A percentile compares a stretch with the other conserved stretches of the same genome.
Evolutionary conservation across 1,140 invertebrate genomes (phyloP).

Genomic region (Ceratosolen solmsi): DNA sequence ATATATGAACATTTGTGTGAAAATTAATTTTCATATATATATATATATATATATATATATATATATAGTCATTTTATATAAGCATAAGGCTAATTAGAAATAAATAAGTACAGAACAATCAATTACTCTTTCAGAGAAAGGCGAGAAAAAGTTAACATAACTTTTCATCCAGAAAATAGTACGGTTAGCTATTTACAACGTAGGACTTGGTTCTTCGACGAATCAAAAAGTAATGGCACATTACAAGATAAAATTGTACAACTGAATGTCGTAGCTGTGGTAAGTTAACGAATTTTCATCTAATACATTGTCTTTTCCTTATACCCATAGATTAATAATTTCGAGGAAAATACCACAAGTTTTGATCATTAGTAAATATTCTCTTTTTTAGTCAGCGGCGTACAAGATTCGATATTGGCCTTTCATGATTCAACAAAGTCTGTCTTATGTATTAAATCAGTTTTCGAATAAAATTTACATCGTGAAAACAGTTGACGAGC

Average conservation of each 20-base stretch:
- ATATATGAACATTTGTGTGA: too few relatives aligned
- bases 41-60: too few relatives aligned
- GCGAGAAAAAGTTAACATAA: conserved; percentile 81
- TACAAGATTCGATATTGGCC: conserved; percentile 76
- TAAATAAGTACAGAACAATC: not conserved
- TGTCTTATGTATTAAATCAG: conserved; percentile 74
- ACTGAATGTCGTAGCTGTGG: conserved; percentile 87
- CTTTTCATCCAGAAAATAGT: conserved; percentile 81
- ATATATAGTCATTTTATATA: too few relatives aligned
- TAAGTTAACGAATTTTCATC: conserved; percentile 72
- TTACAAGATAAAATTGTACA: conserved; percentile 85
- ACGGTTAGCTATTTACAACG: conserved; percentile 87
- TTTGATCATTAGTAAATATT: not conserved
- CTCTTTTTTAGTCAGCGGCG: conserved; percentile 78
- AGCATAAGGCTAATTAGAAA: too few relatives aligned
- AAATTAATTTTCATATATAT: too few relatives aligned
- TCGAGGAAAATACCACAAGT: too few relatives aligned
- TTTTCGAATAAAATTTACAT: conserved; percentile 75
- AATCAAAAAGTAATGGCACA: conserved; percentile 80
- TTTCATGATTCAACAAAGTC: conserved; percentile 73
- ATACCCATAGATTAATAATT: too few relatives aligned
- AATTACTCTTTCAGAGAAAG: conserved; percentile 76
- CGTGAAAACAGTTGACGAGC: conserved; percentile 79
- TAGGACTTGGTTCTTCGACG: conserved; percentile 85
- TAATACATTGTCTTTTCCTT: too few relatives aligned